Evolutionary conservation across 1,140 invertebrate genomes (phyloP).

Genomic region (Euura lappo): DNA sequence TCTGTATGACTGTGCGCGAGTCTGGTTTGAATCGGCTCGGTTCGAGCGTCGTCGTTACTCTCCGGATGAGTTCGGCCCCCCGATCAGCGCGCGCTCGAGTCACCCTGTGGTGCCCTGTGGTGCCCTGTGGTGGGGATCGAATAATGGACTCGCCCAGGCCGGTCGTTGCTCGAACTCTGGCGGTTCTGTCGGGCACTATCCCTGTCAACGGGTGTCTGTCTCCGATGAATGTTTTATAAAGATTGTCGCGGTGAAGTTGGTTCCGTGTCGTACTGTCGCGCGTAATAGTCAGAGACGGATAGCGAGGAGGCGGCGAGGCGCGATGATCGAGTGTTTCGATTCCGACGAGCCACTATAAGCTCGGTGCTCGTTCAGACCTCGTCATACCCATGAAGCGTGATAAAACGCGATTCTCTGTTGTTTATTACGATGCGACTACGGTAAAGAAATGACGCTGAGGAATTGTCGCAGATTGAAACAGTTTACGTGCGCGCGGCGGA

Average conservation of each 20-base stretch:
- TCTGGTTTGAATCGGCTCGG: no score
- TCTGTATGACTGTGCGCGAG: no score
- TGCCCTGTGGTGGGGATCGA: not conserved
- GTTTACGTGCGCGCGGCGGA: no score
- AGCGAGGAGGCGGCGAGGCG: not conserved
- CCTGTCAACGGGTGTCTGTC: not conserved
- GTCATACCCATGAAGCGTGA: no score
- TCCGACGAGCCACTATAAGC: not conserved
- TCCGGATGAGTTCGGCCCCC: not conserved
- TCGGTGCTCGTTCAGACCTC: no score
- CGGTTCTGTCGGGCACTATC: not conserved
- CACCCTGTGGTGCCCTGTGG: not conserved
- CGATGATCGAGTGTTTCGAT: not conserved
- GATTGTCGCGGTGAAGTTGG: not conserved
- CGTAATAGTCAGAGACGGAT: not conserved
- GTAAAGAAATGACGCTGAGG: no score
- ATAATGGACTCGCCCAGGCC: constrained; percentile 2
- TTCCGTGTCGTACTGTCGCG: not conserved
- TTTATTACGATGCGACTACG: no score
- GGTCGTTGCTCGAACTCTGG: not conserved
- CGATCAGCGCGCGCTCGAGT: not conserved
- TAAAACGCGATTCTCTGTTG: no score
- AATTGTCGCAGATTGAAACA: no score
- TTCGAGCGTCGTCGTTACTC: not conserved
- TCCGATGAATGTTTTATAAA: constrained; percentile 2